Percentiles rank a stretch among this genome's conserved stretches.
These are phyloP conservation scores for Notolepis coatsorum DNA, from an alignment of 2,797 vertebrate species.

Conservation along the genomic window DNA sequence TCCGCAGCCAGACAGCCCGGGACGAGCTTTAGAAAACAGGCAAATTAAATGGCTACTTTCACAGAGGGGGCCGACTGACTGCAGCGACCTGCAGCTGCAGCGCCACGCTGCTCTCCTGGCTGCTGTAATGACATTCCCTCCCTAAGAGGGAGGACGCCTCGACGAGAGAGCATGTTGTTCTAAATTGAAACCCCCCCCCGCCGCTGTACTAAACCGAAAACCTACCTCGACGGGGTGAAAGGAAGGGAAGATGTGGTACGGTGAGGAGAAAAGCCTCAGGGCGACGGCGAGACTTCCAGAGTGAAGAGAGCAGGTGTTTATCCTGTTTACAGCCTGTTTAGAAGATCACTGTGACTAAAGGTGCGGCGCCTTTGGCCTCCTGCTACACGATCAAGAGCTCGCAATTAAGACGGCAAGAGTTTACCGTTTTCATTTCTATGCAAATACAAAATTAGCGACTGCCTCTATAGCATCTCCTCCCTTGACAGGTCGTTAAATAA, in stretches of 20 bases:
- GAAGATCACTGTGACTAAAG: constrained; percentile 8
- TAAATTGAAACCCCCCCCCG: constrained; percentile 60
- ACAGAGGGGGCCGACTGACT: constrained; percentile 41
- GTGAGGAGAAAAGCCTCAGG: constrained; percentile 39
- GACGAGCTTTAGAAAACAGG: constrained; percentile 53
- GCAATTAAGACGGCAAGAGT: not conserved
- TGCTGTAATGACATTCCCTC: constrained; percentile 53
- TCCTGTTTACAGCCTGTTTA: constrained; percentile 21
- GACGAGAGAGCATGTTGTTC: constrained; percentile 43
- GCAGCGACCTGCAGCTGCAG: constrained; percentile 54
- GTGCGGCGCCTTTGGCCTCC: constrained; percentile 7
- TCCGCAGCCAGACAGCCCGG: constrained; percentile 27
- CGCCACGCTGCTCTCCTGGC: constrained; percentile 56
- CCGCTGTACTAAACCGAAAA: constrained; percentile 43
- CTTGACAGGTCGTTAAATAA: constrained; percentile 29
- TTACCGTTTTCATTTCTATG: constrained; percentile 20
- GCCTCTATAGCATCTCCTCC: constrained; percentile 11
- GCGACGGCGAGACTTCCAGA: constrained; percentile 17
- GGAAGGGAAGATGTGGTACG: constrained; percentile 31
- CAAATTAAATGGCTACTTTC: constrained; percentile 58
- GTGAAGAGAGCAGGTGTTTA: not conserved
- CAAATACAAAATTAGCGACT: constrained; percentile 28
- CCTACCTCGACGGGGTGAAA: constrained; percentile 45
- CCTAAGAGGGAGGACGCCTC: constrained; percentile 24
- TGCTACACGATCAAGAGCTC: constrained; percentile 10